phyloP scores from a whole-genome alignment of 2,113 vertebrate genomes.

The Barbus barbus region DNA sequence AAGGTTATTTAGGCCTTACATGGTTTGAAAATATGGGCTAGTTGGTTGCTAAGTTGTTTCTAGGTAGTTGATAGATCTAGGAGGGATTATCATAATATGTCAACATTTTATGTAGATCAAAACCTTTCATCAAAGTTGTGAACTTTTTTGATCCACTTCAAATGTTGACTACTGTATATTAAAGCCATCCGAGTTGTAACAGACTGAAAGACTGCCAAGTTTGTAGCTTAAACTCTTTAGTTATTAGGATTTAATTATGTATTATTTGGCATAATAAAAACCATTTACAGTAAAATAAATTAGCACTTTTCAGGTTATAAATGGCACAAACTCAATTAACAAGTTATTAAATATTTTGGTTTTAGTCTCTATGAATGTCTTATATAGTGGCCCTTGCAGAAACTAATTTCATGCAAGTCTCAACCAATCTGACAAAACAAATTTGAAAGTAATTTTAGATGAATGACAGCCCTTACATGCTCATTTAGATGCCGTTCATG shows the following conservation, averaged over 20 bases:
- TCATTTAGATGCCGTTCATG: conserved; percentile 35
- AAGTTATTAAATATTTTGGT: too few species aligned
- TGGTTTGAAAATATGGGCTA: neutral
- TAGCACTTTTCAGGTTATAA: too few species aligned
- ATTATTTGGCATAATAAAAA: too few species aligned
- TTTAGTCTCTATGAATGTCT: too few species aligned
- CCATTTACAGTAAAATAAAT: too few species aligned
- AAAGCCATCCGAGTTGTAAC: neutral
- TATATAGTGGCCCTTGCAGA: neutral
- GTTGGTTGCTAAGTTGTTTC: neutral
- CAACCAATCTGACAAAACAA: neutral
- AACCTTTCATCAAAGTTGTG: too few species aligned
- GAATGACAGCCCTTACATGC: conserved; percentile 3
- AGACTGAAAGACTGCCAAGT: neutral
- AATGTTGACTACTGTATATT: too few species aligned
- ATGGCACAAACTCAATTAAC: too few species aligned
- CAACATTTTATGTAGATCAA: too few species aligned
- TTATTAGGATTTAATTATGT: too few species aligned
- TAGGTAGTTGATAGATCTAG: neutral
- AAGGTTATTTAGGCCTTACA: neutral
- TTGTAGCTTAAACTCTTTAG: too few species aligned
- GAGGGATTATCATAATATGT: neutral
- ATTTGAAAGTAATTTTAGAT: conserved; percentile 18
- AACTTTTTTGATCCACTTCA: too few species aligned
- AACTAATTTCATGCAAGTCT: neutral